Conservation (phyloP, 2,113 vertebrate species). For the Sylvia atricapilla region DNA sequence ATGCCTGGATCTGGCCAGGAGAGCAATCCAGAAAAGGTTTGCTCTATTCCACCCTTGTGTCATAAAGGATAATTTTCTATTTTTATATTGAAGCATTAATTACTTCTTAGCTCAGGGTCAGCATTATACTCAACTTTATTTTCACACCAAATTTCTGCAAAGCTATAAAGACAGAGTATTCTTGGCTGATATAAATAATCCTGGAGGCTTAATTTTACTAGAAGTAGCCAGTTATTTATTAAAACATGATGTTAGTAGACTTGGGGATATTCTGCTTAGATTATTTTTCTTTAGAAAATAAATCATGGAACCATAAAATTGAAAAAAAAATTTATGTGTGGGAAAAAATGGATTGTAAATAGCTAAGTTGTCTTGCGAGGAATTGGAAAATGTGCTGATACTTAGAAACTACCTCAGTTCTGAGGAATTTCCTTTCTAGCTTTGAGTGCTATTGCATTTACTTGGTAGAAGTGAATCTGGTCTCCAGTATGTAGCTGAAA, state of each 20-base stretch:
- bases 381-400: slow-evolving; percentile 75
- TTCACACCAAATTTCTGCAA: slow-evolving; percentile 70
- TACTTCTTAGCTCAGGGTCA: slow-evolving; percentile 79
- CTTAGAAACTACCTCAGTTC: slow-evolving; percentile 80
- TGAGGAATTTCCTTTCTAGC: slow-evolving; percentile 82
- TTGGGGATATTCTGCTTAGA: slow-evolving; percentile 71
- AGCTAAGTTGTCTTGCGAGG: slow-evolving; percentile 72
- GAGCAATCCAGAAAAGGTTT: slow-evolving; percentile 30
- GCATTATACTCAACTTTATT: slow-evolving; percentile 68
- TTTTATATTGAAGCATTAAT: slow-evolving; percentile 77
- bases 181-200: slow-evolving; percentile 72
- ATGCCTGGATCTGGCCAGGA: not conserved
- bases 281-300: slow-evolving; percentile 62
- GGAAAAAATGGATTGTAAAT: slow-evolving; percentile 75
- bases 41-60: slow-evolving; percentile 50
- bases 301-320: slow-evolving; percentile 66
- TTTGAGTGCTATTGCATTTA: slow-evolving; percentile 73
- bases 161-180: slow-evolving; percentile 64
- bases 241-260: slow-evolving; percentile 75
- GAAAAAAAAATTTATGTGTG: slow-evolving; percentile 66
- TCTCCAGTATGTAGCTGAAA: slow-evolving; percentile 73
- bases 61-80: slow-evolving; percentile 70
- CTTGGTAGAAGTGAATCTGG: slow-evolving; percentile 76
- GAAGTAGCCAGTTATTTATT: slow-evolving; percentile 82
- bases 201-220: slow-evolving; percentile 73